Base-by-base conservation (phyloP, 2,113 vertebrate species). In the Heterotilapia buettikoferi region DNA sequence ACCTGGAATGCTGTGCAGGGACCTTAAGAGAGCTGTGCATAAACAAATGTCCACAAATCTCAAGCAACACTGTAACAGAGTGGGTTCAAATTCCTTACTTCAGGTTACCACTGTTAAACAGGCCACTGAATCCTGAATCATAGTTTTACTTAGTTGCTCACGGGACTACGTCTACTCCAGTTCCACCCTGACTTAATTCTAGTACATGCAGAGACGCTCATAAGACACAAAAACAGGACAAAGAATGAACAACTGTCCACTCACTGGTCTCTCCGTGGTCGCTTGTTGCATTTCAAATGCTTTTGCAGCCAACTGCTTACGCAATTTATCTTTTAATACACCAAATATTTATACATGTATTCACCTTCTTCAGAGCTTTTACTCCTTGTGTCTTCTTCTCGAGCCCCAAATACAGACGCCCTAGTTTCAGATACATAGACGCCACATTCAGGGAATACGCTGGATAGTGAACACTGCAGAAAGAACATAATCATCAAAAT, bases 371-470 rank as follows among this genome's bases (percentile, higher is more conserved):
- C 52, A 99, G 92, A 47, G 98, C 98, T 90, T 96, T 98, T 52
- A 97, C 96, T 50, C 98, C 99, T 45, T 97, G 97, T 0, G 88
- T 43, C 92, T 93, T 98, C 94, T 97, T 98, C 50, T 98, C 97
- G 85, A 99, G 96, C 1, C 97, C 97, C 96, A 98, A 95, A 91
- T 99, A 97, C 19, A 99, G 95, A 57, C 98, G 96, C 19, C 98
- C 99, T 56, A 99, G 90, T 91, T 99, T 99, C 92, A 99, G 95
- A 97, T 98, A 99, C 97, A 99, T 99, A 71, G 99, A 99, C 3
- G 99, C 98, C 95, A 99, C 98, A 1, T 99, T 99, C 91, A 99
- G 97, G 1, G 98, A 99, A 94, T 98, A 99, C 56, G 96, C 91
- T 3, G 99, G 98, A 66, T 99, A 99, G 92, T 99, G 98, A 90